Evolutionary conservation across 2,113 vertebrate genomes (phyloP).

Genomic region (Buteo buteo): DNA sequence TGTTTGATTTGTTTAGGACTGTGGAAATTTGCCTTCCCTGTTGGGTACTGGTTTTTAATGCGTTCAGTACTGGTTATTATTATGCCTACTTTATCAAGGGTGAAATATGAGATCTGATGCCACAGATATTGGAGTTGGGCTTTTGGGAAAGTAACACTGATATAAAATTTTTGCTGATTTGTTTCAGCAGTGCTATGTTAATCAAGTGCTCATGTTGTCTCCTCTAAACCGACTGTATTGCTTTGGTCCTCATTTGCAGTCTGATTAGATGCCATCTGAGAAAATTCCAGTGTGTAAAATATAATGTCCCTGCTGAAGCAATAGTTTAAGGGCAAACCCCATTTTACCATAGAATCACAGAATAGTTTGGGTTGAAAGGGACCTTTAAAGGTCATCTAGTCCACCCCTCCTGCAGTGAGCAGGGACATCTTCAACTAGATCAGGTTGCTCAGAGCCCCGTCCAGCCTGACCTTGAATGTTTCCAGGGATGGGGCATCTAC

Average conservation of each 20-base stretch:
- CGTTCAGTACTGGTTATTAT: background rate
- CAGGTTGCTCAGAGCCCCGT: background rate
- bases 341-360: background rate
- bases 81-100: background rate
- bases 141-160: background rate
- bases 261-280: background rate
- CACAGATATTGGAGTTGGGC: accelerated
- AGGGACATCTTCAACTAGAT: background rate
- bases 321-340: background rate
- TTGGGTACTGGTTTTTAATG: background rate
- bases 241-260: background rate
- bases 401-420: background rate
- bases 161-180: background rate
- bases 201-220: background rate
- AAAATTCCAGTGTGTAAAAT: background rate
- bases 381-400: background rate
- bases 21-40: background rate
- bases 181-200: background rate
- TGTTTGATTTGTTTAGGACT: background rate
- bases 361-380: background rate
- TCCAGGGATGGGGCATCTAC: too few species aligned
- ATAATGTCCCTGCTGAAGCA: background rate
- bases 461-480: too few species aligned
- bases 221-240: background rate
- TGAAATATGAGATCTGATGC: background rate